Percentiles rank a stretch among this genome's conserved stretches.
Evolutionary conservation across 2,113 vertebrate genomes (phyloP).

Genomic region (Archocentrus centrarchus): DNA sequence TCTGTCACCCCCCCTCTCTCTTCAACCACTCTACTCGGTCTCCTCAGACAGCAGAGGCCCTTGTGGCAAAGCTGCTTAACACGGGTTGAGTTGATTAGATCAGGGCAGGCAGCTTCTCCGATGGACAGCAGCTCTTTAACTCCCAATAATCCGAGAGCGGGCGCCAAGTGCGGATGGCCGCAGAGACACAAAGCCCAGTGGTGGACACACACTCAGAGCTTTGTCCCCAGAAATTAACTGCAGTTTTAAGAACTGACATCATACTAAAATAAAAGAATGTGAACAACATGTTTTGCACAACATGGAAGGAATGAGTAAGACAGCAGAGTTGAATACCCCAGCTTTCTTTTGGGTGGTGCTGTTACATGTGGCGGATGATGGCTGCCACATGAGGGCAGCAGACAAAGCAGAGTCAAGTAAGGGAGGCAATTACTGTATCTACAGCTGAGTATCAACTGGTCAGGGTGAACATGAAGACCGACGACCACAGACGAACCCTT

Average conservation of each 20-base stretch:
- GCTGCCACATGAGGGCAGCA: conserved; percentile 67
- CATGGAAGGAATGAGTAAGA: conserved; percentile 10
- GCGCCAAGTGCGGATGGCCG: conserved; percentile 26
- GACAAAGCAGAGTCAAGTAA: conserved; percentile 14
- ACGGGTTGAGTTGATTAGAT: conserved; percentile 80
- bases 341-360: conserved; percentile 6
- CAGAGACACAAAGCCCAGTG: conserved; percentile 6
- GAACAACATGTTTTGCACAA: conserved; percentile 41
- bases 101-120: conserved; percentile 62
- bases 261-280: background rate
- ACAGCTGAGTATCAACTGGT: background rate
- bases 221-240: conserved; percentile 30
- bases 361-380: conserved; percentile 1
- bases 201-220: conserved; percentile 23
- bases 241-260: conserved; percentile 45
- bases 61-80: conserved; percentile 76
- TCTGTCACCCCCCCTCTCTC: conserved; percentile 2
- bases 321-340: background rate
- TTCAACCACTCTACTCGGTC: conserved; percentile 16
- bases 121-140: conserved; percentile 73
- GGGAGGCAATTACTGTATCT: background rate
- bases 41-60: conserved; percentile 50
- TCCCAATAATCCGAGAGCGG: conserved; percentile 65
- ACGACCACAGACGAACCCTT: conserved; percentile 66
- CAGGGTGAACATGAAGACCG: conserved; percentile 34